Conservation (phyloP, 2,888 invertebrate species). For the Trichogramma dendrolimi region DNA sequence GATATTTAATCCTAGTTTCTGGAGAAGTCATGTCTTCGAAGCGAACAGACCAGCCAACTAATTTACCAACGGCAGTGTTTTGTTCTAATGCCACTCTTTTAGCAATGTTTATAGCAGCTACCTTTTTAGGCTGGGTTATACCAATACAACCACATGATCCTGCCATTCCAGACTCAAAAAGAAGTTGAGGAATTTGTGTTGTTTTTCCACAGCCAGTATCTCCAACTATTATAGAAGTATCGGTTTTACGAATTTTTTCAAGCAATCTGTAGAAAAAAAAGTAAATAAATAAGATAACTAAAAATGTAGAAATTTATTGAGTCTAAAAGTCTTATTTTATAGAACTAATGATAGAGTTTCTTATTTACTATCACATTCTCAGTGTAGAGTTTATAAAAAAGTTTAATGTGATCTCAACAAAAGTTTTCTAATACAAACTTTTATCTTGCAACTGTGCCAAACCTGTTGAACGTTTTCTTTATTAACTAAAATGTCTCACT, state of each 20-base stretch:
- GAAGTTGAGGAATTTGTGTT: conserved; percentile 90
- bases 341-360: no score
- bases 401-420: no score
- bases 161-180: conserved; percentile 69
- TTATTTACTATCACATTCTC: no score
- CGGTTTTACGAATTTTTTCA: conserved; percentile 67
- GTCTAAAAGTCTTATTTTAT: no score
- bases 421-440: no score
- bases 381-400: no score
- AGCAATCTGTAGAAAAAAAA: conserved; percentile 56
- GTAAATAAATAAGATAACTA: no score
- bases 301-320: no score
- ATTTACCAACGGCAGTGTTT: conserved; percentile 66
- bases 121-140: conserved; percentile 87
- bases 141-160: conserved; percentile 66
- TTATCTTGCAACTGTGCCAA: no score
- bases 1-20: conserved; percentile 80
- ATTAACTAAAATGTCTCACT: no score
- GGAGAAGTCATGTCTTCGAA: conserved; percentile 85
- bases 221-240: conserved; percentile 81
- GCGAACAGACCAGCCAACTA: conserved; percentile 78
- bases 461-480: no score
- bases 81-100: conserved; percentile 86
- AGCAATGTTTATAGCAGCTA: conserved; percentile 91
- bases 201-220: conserved; percentile 98